These are phyloP conservation scores for Globicephala melas DNA, from an alignment of 2,113 vertebrate species.

Conservation along the genomic window DNA sequence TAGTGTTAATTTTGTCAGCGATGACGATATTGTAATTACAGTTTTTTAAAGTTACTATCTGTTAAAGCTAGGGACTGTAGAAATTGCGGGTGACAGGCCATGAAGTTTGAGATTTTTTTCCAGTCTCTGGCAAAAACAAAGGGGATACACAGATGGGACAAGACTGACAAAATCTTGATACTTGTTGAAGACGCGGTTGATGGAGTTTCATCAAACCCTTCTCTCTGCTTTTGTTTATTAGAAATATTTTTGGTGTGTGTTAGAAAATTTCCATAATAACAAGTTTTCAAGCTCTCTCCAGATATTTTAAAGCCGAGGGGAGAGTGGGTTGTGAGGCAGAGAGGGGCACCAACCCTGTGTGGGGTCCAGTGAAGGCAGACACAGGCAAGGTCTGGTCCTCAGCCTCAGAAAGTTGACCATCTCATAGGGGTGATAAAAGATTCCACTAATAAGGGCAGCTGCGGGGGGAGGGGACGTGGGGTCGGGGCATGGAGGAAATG, in stretches of 20 bases:
- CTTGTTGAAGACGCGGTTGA: not conserved
- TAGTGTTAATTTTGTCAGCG: not conserved
- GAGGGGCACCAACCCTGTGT: too few species aligned
- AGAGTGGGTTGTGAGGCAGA: not conserved
- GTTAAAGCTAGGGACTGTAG: not conserved
- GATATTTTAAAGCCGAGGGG: not conserved
- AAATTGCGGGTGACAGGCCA: not conserved
- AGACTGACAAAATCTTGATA: not conserved
- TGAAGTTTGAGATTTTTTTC: not conserved
- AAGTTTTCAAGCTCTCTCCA: not conserved
- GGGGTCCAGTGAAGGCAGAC: not conserved
- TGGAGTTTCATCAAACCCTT: not conserved
- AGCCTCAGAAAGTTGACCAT: not conserved
- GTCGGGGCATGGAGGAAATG: not conserved
- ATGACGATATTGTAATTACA: not conserved
- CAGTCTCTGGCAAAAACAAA: not conserved
- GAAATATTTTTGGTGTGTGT: not conserved
- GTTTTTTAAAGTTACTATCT: not conserved
- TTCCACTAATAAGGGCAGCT: not conserved
- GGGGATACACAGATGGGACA: not conserved
- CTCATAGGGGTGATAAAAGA: not conserved
- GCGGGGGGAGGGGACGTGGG: fast-evolving
- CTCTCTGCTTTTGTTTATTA: not conserved
- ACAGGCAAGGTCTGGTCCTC: too few species aligned
- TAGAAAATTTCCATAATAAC: not conserved